These are phyloP conservation scores for Micrasema longulum DNA, from an alignment of 1,140 invertebrate species.

Conservation along the genomic window DNA sequence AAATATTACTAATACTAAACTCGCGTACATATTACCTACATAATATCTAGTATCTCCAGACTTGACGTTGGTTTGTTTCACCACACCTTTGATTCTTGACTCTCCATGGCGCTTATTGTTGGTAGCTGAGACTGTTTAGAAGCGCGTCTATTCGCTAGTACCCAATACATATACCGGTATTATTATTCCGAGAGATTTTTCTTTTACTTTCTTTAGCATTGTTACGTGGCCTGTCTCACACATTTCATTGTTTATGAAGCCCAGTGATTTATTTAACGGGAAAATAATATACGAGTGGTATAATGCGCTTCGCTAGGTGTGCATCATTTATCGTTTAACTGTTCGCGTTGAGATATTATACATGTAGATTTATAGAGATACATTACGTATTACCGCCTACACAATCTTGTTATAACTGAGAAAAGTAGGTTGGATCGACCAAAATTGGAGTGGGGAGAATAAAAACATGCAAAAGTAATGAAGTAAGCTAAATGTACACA, in stretches of 20 bases:
- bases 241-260: constrained; percentile 29
- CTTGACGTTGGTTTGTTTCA: neutral
- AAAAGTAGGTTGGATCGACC: too few relatives aligned
- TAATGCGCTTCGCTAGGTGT: too few relatives aligned
- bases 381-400: too few relatives aligned
- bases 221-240: constrained; percentile 27
- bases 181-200: constrained; percentile 14
- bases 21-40: neutral
- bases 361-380: neutral
- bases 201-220: constrained; percentile 37
- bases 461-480: too few relatives aligned
- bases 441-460: too few relatives aligned
- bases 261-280: neutral
- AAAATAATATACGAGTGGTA: neutral
- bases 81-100: constrained; percentile 18
- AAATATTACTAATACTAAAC: neutral
- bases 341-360: constrained; percentile 1
- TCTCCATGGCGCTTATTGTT: constrained; percentile 10
- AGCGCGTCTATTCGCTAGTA: constrained; percentile 16
- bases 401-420: too few relatives aligned
- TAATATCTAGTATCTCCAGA: neutral
- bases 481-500: too few relatives aligned
- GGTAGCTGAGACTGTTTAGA: constrained; percentile 17
- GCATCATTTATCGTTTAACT: too few relatives aligned
- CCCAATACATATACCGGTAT: neutral